Evolutionary conservation across 2,888 invertebrate genomes (phyloP), one percentile per base, ranked within the genome.

Genomic region (Linnaemya vulpina): DNA sequence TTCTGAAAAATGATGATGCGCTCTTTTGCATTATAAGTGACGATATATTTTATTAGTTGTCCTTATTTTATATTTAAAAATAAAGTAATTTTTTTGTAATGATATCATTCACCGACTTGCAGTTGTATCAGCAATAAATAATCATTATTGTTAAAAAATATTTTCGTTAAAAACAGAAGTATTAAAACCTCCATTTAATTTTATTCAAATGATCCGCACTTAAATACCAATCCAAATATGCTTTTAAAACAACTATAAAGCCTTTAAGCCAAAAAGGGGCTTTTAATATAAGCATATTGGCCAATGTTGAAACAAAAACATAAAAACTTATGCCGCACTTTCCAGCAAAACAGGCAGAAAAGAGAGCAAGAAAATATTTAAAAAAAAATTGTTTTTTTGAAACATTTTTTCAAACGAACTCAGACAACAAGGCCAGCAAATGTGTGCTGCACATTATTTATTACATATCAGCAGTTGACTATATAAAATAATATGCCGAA

Each of bases 191-290:
- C n/a, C n/a, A n/a, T n/a, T 46, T 15, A 46, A 46, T 15, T n/a
- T n/a, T 4, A 3, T 49, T 49, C 9, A 17, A 17, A 8, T 49
- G 49, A 8, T 49, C n/a, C n/a, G 2, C 17, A 17, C 3, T 7
- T 4, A 25, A 8, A 13, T 7, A 25, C 25, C 25, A 25, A 15
- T 55, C 22, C 53, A 30, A 58, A 25, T 58, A 13, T n/a, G 13
- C 30, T 30, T 25, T 8, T 58, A n/a, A 30, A n/a, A n/a, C 13
- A 7, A 55, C 13, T 25, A 13, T 25, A 11, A 55, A 35, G n/a
- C n/a, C 35, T 35, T 58, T 60, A 65, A 80, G 79, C 67, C 38
- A 30, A 49, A 80, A 67, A 17, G 17, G 58, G 25, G 9, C 46
- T 43, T 43, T 11, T 22, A 38, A 30, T 22, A 53, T 30, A 3